These are phyloP conservation scores for Hoplodrina ambigua DNA, from an alignment of 2,888 invertebrate genomes.

Conservation along the genomic window DNA sequence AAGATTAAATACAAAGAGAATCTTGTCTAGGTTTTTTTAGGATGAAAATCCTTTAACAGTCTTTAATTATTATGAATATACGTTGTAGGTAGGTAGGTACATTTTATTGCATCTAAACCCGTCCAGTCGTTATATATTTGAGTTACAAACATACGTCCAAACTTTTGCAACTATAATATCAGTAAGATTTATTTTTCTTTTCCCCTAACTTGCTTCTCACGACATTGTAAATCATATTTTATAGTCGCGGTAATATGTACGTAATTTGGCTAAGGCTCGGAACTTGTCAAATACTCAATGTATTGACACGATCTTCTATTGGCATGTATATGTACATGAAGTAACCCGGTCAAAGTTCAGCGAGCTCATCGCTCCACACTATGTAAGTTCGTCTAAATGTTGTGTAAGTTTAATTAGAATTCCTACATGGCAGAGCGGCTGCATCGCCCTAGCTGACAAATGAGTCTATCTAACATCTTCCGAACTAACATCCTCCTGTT, in stretches of 20 bases:
- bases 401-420: slow-evolving; percentile 85
- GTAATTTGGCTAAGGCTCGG: slow-evolving; percentile 27
- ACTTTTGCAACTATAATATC: slow-evolving; percentile 6
- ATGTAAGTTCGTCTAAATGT: slow-evolving; percentile 81
- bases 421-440: slow-evolving; percentile 73
- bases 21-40: background rate
- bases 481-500: slow-evolving; percentile 54
- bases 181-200: slow-evolving; percentile 12
- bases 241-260: slow-evolving; percentile 16
- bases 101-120: background rate
- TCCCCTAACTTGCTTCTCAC: background rate
- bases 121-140: slow-evolving; percentile 2
- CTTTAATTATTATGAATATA: background rate
- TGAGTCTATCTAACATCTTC: slow-evolving; percentile 75
- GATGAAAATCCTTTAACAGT: background rate
- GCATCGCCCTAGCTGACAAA: slow-evolving; percentile 75
- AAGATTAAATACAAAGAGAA: too few relatives aligned
- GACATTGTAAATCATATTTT: slow-evolving; percentile 19
- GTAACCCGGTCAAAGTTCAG: slow-evolving; percentile 76
- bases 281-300: slow-evolving; percentile 46
- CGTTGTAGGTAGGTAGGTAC: background rate
- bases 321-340: slow-evolving; percentile 62
- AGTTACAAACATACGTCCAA: slow-evolving; percentile 8
- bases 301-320: slow-evolving; percentile 59
- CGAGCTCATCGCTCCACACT: slow-evolving; percentile 74